A percentile compares a stretch with the other conserved stretches of the same genome.
These are phyloP conservation scores for Monopis laevigella DNA, from an alignment of 2,888 invertebrate genomes.

Conservation along the genomic window DNA sequence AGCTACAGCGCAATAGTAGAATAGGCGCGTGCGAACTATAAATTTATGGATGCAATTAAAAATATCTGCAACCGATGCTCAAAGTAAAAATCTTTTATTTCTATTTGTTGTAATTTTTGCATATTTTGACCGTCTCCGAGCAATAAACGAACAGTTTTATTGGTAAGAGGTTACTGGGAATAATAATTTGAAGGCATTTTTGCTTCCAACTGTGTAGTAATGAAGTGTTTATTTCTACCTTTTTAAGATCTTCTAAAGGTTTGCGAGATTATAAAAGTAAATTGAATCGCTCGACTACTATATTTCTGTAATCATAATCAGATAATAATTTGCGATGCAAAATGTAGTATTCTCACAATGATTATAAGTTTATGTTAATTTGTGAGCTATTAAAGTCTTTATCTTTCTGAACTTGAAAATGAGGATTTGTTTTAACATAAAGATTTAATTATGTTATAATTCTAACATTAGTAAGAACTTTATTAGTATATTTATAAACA, in stretches of 20 bases:
- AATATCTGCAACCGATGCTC: slow-evolving; percentile 11
- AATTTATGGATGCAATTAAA: slow-evolving; percentile 12
- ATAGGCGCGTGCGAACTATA: slow-evolving; percentile 10
- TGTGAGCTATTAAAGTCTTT: too few species aligned
- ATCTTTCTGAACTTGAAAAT: too few species aligned
- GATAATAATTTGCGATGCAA: not conserved
- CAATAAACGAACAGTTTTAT: slow-evolving; percentile 9
- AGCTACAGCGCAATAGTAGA: slow-evolving; percentile 10
- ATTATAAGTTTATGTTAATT: not conserved
- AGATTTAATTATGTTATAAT: too few species aligned
- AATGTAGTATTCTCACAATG: not conserved
- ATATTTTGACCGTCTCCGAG: slow-evolving; percentile 9
- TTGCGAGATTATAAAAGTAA: slow-evolving; percentile 5
- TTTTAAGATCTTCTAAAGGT: slow-evolving; percentile 1
- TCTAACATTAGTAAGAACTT: too few species aligned
- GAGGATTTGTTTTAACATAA: too few species aligned
- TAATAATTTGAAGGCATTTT: slow-evolving; percentile 8
- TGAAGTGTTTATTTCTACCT: slow-evolving; percentile 9
- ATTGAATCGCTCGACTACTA: slow-evolving; percentile 1
- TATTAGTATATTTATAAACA: too few species aligned
- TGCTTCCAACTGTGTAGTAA: slow-evolving; percentile 7
- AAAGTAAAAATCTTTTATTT: not conserved
- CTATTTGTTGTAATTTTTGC: slow-evolving; percentile 9
- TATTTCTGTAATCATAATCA: slow-evolving; percentile 6
- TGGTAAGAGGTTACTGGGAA: slow-evolving; percentile 6